These are phyloP conservation scores for Chauna torquata DNA, from an alignment of 2,113 vertebrate species.

Conservation along the genomic window DNA sequence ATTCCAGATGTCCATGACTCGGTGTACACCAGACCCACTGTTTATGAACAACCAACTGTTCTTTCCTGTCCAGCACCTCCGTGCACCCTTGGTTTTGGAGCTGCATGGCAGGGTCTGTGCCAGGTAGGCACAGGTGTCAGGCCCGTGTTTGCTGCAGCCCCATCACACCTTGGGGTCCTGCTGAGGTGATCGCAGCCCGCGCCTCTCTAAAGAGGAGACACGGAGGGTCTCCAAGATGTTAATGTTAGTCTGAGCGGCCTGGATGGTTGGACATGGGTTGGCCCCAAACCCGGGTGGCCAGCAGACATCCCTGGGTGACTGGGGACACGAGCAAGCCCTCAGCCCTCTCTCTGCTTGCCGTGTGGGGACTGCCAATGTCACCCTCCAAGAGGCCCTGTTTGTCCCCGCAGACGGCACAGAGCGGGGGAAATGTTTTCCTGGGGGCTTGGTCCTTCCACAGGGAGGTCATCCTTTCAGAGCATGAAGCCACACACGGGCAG, in stretches of 20 bases:
- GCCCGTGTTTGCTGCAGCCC: background rate
- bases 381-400: background rate
- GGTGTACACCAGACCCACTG: too few species aligned
- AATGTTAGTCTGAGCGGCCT: rapidly evolving
- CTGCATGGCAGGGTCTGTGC: background rate
- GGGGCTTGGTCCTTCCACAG: background rate
- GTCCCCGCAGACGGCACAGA: background rate
- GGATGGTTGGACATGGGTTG: rapidly evolving
- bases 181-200: background rate
- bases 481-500: background rate
- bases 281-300: background rate
- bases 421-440: background rate
- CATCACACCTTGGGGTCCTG: background rate
- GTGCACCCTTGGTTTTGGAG: background rate
- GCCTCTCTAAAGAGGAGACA: rapidly evolving
- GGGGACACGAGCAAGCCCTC: background rate
- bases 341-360: background rate
- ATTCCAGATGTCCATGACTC: background rate
- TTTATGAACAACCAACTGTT: background rate
- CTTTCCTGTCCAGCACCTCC: background rate
- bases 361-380: rapidly evolving
- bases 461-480: background rate
- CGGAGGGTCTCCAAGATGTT: rapidly evolving
- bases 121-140: background rate
- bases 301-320: background rate